Percentiles rank a stretch among this genome's conserved stretches.
phyloP scores from a whole-genome alignment of 2,113 vertebrate genomes.

The Rhabdornis inornatus region DNA sequence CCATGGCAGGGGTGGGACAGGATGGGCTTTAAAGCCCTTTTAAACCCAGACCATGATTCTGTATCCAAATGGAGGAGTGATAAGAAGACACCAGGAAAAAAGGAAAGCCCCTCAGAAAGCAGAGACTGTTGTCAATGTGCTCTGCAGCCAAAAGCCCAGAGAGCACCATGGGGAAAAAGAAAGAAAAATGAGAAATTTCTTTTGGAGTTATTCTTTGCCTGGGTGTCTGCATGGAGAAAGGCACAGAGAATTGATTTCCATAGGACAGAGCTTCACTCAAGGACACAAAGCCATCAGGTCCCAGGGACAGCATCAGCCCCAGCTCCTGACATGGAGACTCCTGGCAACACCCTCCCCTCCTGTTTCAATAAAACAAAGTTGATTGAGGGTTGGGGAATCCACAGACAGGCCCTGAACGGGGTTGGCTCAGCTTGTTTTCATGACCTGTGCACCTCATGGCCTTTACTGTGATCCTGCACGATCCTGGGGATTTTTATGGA shows the following conservation, averaged over 20 bases:
- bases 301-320: neutral
- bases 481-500: neutral
- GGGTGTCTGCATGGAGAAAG: neutral
- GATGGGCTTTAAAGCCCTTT: neutral
- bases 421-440: neutral
- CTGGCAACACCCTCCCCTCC: too few relatives aligned
- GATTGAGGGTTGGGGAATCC: neutral
- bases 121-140: neutral
- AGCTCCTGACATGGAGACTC: neutral
- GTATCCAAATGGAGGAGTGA: neutral
- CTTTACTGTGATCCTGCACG: too few relatives aligned
- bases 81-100: too few relatives aligned
- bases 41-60: neutral
- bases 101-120: neutral
- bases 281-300: neutral
- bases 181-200: neutral
- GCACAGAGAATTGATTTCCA: neutral
- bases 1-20: rapidly evolving
- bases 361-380: neutral
- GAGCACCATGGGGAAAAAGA: neutral
- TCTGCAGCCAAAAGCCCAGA: neutral
- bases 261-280: neutral
- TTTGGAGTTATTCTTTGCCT: neutral
- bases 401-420: neutral
- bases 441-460: neutral